phyloP scores from a whole-genome alignment of 2,888 invertebrate species.

The Hanleya hanleyi region DNA sequence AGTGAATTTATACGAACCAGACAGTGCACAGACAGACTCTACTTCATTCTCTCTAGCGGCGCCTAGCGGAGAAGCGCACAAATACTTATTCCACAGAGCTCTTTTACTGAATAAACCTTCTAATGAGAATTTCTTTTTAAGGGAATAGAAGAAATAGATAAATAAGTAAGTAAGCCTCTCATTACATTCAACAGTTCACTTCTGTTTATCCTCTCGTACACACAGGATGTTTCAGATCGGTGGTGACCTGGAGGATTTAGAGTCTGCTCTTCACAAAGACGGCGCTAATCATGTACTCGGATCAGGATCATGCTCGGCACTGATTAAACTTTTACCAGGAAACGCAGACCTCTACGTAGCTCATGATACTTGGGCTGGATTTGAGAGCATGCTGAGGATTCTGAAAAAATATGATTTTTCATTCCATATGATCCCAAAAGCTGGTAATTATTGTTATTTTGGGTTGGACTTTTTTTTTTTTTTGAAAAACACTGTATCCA shows the following conservation, averaged over 20 bases:
- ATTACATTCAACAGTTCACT: too few species aligned
- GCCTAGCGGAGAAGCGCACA: too few species aligned
- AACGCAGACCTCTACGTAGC: conserved; percentile 80
- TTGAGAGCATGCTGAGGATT: conserved; percentile 86
- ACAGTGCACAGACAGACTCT: too few species aligned
- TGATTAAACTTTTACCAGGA: conserved; percentile 79
- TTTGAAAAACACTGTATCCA: background rate
- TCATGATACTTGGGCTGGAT: conserved; percentile 88
- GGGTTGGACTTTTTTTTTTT: background rate
- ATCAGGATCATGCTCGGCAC: conserved; percentile 79
- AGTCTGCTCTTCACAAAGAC: conserved; percentile 67
- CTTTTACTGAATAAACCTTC: too few species aligned
- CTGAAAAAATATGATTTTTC: conserved; percentile 87
- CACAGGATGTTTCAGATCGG: conserved; percentile 55
- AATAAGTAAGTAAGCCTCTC: too few species aligned
- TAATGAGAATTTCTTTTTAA: too few species aligned
- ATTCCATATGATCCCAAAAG: conserved; percentile 27
- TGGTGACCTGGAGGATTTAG: conserved; percentile 84
- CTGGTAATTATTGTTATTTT: conserved; percentile 19
- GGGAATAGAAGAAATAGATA: too few species aligned
- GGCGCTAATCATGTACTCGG: conserved; percentile 50
- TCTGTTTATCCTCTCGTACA: too few species aligned
- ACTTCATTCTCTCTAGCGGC: too few species aligned
- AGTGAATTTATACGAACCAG: too few species aligned
- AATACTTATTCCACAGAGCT: too few species aligned